Percentiles rank a stretch among this genome's conserved stretches.
phyloP scores from a whole-genome alignment of 2,888 invertebrate genomes.

The Allygus modestus region DNA sequence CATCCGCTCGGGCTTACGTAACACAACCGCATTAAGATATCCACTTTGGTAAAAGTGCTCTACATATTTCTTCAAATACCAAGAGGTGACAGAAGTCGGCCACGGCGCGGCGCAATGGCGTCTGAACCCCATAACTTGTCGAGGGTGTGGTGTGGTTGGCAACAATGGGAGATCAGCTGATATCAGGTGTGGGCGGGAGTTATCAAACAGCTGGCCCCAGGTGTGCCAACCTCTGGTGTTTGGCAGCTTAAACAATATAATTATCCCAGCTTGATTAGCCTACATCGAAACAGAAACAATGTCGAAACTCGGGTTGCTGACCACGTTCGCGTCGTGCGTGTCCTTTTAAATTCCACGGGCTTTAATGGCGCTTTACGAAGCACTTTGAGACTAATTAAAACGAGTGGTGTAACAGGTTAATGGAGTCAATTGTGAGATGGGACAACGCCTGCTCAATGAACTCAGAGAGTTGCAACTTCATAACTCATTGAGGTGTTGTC shows the following conservation, averaged over 20 bases:
- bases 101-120: not conserved
- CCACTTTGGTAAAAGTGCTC: conserved; percentile 33
- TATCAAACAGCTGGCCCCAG: conserved; percentile 40
- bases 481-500: no score
- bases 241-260: conserved; percentile 51
- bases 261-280: conserved; percentile 26
- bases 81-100: conserved; percentile 38
- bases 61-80: conserved; percentile 30
- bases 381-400: conserved; percentile 8
- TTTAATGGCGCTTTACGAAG: conserved; percentile 5
- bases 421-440: not conserved
- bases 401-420: not conserved
- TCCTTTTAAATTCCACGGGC: not conserved
- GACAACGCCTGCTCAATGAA: not conserved
- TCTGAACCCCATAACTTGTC: conserved; percentile 12
- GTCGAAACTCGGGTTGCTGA: conserved; percentile 4
- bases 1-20: not conserved
- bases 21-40: not conserved
- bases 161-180: conserved; percentile 41
- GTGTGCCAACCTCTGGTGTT: conserved; percentile 39
- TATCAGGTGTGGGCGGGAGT: conserved; percentile 38
- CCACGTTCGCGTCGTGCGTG: conserved; percentile 19
- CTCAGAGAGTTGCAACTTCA: not conserved
- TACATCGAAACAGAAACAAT: conserved; percentile 19
- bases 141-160: conserved; percentile 17